phyloP scores from a whole-genome alignment of 2,797 vertebrate genomes.

The Clamator glandarius region DNA sequence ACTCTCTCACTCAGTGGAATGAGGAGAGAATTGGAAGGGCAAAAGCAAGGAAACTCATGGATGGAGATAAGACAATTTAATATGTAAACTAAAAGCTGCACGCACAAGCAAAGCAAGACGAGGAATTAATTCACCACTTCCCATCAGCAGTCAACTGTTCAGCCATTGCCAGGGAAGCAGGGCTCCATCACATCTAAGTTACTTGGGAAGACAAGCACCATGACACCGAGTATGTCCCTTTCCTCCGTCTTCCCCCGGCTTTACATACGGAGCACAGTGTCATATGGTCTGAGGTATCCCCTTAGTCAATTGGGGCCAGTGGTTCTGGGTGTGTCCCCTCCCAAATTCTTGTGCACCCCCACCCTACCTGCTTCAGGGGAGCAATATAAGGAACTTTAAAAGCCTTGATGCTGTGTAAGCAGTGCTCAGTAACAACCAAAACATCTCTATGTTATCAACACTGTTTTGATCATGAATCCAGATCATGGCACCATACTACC shows the following conservation, averaged over 20 bases:
- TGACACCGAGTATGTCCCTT: rapidly evolving
- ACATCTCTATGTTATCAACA: background rate
- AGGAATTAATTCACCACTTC: background rate
- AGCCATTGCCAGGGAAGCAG: background rate
- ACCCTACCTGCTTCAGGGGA: background rate
- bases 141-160: background rate
- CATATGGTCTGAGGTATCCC: background rate
- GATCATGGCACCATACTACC: background rate
- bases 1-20: background rate
- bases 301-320: background rate
- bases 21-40: background rate
- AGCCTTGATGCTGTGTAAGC: background rate
- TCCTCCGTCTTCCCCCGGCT: background rate
- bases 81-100: background rate
- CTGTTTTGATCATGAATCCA: background rate
- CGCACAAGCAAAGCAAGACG: background rate
- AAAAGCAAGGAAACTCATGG: background rate
- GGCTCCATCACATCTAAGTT: background rate
- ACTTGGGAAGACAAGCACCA: rapidly evolving
- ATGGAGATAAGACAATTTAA: background rate
- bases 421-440: background rate
- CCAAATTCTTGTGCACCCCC: background rate
- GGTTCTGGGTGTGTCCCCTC: too few relatives aligned
- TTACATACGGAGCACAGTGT: background rate
- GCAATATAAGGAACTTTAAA: background rate